Conservation (phyloP, 2,113 vertebrate species). For the Pteruthius melanotis region DNA sequence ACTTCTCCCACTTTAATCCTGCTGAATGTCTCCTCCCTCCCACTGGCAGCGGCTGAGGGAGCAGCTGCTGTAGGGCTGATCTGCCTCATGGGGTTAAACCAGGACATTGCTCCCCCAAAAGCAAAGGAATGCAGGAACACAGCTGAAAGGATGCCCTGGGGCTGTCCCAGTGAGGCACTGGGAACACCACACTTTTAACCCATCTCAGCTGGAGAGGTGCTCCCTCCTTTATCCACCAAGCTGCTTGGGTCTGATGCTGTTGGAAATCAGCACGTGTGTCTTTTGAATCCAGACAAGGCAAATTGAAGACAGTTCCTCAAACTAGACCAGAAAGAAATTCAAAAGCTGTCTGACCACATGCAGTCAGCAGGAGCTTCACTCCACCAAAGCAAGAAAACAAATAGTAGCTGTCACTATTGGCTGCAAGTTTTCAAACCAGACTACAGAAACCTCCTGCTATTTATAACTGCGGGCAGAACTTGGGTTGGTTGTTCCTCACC, state of each 20-base stretch:
- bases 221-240: background rate
- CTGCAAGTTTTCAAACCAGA: background rate
- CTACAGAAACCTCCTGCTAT: background rate
- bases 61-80: background rate
- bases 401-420: background rate
- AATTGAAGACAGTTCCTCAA: background rate
- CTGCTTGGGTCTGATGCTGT: background rate
- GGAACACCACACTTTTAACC: background rate
- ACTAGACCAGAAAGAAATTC: background rate
- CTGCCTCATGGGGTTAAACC: background rate
- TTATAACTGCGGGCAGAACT: background rate
- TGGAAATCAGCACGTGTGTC: background rate
- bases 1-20: background rate
- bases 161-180: background rate
- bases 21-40: background rate
- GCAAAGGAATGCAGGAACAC: background rate
- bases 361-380: background rate
- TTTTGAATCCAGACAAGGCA: background rate
- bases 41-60: background rate
- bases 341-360: background rate
- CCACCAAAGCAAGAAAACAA: background rate
- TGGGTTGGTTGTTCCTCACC: background rate
- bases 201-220: background rate
- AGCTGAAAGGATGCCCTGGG: background rate
- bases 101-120: background rate